phyloP scores from a whole-genome alignment of 2,888 invertebrate genomes.

The Hirtodrosophila trivittata region DNA sequence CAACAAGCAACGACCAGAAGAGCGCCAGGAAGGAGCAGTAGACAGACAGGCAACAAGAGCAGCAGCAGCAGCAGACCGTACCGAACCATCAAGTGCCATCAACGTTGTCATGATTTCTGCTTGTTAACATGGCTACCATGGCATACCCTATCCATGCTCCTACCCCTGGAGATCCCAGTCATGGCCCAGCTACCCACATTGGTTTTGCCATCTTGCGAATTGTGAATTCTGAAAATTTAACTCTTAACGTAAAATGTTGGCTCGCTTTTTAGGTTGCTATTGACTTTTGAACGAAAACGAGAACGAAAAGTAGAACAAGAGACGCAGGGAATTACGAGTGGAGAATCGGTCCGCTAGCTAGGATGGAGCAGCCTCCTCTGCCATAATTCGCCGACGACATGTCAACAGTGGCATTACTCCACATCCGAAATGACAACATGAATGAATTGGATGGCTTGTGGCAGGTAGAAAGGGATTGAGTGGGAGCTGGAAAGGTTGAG shows the following conservation, averaged over 20 bases:
- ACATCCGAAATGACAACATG: conserved; percentile 46
- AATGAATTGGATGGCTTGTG: conserved; percentile 22
- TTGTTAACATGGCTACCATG: conserved; percentile 76
- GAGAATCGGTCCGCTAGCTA: conserved; percentile 1
- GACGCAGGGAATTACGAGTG: not conserved
- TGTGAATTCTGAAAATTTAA: conserved; percentile 76
- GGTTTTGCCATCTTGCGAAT: conserved; percentile 68
- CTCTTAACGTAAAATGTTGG: conserved; percentile 69
- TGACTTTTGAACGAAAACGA: conserved; percentile 40
- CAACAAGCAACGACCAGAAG: conserved; percentile 35
- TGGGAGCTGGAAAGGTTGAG: not conserved
- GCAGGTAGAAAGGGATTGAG: not conserved
- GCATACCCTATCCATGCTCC: conserved; percentile 31
- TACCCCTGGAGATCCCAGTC: conserved; percentile 7
- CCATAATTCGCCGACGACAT: conserved; percentile 77
- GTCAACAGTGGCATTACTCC: conserved; percentile 70
- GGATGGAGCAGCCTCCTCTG: conserved; percentile 34
- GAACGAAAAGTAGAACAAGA: not conserved
- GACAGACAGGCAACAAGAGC: not conserved
- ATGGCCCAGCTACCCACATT: conserved; percentile 21
- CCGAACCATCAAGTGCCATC: conserved; percentile 70
- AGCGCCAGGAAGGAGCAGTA: not conserved
- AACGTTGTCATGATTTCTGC: conserved; percentile 79
- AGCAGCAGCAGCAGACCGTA: conserved; percentile 19
- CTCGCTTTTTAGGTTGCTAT: conserved; percentile 58